These are phyloP conservation scores for Takifugu bimaculatus DNA, from an alignment of 2,113 vertebrate species.

Conservation along the genomic window DNA sequence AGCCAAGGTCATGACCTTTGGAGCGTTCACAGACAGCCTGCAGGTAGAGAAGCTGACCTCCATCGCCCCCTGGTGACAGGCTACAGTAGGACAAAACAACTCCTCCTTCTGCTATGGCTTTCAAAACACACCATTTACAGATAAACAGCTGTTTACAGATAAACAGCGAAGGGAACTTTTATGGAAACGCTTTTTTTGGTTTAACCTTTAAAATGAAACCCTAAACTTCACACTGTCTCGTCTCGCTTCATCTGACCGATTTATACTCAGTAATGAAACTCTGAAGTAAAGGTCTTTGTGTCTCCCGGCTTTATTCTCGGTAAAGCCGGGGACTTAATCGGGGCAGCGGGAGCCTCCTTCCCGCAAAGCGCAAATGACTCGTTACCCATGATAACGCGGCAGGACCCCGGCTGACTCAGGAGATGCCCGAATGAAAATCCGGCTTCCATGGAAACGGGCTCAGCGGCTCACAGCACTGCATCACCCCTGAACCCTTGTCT, in stretches of 20 bases:
- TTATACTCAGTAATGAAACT: constrained; percentile 28
- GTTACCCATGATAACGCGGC: constrained; percentile 66
- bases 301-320: constrained; percentile 48
- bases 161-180: too few relatives aligned
- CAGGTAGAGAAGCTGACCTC: too few relatives aligned
- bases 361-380: constrained; percentile 64
- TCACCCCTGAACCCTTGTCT: constrained; percentile 73
- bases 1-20: not conserved
- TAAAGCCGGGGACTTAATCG: constrained; percentile 68
- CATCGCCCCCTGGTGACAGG: too few relatives aligned
- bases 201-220: too few relatives aligned
- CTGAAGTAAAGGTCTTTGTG: constrained; percentile 51
- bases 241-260: constrained; percentile 21
- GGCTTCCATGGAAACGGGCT: constrained; percentile 69
- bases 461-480: constrained; percentile 44
- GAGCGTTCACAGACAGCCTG: too few relatives aligned
- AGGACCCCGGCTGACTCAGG: constrained; percentile 68
- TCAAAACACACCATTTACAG: too few relatives aligned
- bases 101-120: too few relatives aligned
- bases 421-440: constrained; percentile 72
- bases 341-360: constrained; percentile 56
- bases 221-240: not conserved
- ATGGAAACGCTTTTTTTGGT: too few relatives aligned
- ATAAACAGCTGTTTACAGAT: too few relatives aligned
- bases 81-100: too few relatives aligned